phyloP scores from a whole-genome alignment of 2,888 invertebrate genomes.

The Eubasilissa splendida region DNA sequence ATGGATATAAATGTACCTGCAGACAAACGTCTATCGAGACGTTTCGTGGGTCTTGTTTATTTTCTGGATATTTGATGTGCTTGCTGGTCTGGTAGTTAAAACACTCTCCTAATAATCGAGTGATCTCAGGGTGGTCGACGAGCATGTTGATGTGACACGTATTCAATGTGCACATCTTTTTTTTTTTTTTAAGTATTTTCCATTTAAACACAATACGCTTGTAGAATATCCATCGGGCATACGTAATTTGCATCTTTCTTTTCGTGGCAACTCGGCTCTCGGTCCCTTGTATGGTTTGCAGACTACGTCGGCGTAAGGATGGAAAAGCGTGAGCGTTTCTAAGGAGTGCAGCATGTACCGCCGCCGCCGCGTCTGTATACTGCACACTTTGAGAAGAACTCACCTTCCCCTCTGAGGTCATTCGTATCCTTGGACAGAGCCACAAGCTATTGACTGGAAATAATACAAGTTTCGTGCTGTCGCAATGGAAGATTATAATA shows the following conservation, averaged over 20 bases:
- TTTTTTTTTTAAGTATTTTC: too few relatives aligned
- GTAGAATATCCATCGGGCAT: not conserved
- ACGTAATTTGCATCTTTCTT: conserved; percentile 22
- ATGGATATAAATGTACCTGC: too few relatives aligned
- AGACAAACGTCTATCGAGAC: too few relatives aligned
- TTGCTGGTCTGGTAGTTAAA: too few relatives aligned
- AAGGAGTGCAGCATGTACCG: conserved; percentile 9
- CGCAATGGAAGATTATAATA: too few relatives aligned
- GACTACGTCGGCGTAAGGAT: conserved; percentile 16
- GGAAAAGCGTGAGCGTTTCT: conserved; percentile 25
- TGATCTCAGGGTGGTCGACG: too few relatives aligned
- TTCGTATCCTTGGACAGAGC: conserved; percentile 31
- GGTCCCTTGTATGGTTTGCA: conserved; percentile 21
- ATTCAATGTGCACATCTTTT: too few relatives aligned
- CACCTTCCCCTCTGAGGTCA: conserved; percentile 39
- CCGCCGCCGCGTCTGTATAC: not conserved
- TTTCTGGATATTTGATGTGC: too few relatives aligned
- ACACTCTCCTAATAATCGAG: too few relatives aligned
- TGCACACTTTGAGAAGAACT: not conserved
- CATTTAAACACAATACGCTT: not conserved
- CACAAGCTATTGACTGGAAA: conserved; percentile 23
- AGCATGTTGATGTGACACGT: too few relatives aligned
- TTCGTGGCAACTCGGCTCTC: not conserved
- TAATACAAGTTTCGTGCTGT: conserved; percentile 13
- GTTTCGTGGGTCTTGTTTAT: too few relatives aligned